Base-by-base conservation (phyloP, 2,797 vertebrate species). In the Lepilemur ruficaudatus region DNA sequence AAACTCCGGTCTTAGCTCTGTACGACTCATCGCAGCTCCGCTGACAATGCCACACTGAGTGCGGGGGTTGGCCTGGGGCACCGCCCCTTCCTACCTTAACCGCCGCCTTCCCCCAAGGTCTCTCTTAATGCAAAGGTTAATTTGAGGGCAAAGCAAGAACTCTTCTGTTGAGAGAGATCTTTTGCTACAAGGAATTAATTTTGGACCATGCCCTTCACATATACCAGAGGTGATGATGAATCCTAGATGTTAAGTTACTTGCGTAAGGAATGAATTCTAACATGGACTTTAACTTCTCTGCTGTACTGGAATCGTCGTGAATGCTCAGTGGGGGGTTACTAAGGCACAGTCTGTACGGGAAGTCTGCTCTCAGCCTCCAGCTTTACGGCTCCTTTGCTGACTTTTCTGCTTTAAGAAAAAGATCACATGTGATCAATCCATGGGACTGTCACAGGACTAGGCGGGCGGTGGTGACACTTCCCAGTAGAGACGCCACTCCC, bases 191-290 rank as follows among this genome's bases (percentile, higher is more conserved):
- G 57, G 70, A 80, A 87, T 88, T 81, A 65, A 69, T 75, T 88
- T 97, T 57, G 48, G 92, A 48, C 8, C 28, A 4, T 46, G 93
- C 61, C 89, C 89, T 96, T 86, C 79, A 61, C 28, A 30, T 23
- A 41, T 1, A 89, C 32, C 3, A 22, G 61, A 78, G 83, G 69
- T 46, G 69, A 43, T 7, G 28, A 91, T 72, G 67, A 80, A 38
- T 43, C 97, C 67, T 88, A 84, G 91, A 86, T 23, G 94, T 7
- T 82, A 48, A 70, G 76, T n/a, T 30, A 69, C 22, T 55, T 73
- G 67, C 28, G 38, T 80, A 7, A 20, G 73, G n/a, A 92, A 20
- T 11, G 38, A 35, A 25, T 79, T 57, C 55, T 23, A 75, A 67
- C 20, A 23, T 57, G 14, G 35, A 32, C 69, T 65, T 1, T 8